Base-by-base conservation (phyloP, 2,888 invertebrate genomes). In the Nysson spinosus region DNA sequence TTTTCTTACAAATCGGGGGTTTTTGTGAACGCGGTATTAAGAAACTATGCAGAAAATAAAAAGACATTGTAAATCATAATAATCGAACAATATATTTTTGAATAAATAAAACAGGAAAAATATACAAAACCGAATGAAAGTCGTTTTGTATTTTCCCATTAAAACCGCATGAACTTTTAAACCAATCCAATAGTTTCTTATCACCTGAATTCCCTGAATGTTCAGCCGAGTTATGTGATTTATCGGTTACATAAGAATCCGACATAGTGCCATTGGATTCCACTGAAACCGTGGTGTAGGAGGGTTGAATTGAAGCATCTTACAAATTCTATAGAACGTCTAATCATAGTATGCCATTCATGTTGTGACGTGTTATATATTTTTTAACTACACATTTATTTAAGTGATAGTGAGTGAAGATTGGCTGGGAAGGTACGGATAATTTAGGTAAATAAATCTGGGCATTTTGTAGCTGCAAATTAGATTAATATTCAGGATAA, bases 321-420 rank as follows among this genome's bases (percentile, higher is more conserved):
- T 47, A 34, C 52, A 57, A 32, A 54, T 52, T 62, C 51, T 65
- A 62, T 58, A 55, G 56, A 61, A 56, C 64, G 44, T 62, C 42
- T 71, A 67, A 64, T 72, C 75, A 75, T 57, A 62, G 72, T 61
- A 64, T 77, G 70, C 78, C 77, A 79, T 84, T 80, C 72, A 81
- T 83, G 81, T 84, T 84, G 83, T 84, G 84, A 85, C 83, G 85
- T 85, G 84, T 83, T 80, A 80, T 81, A 80, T 79, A n/a, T 79
- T 82, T 83, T 83, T 78, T 79, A 71, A 66, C 64, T 63, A 51
- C 69, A 73, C 76, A 68, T 43, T 63, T 42, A 42, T 66, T 60
- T 44, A 72, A 51, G 50, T 61, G 49, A 32, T 73, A 65, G 49
- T 60, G n/a, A n/a, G n/a, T n/a, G 58, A 46, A 63, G 49, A 64